Percentiles rank a stretch among this genome's conserved stretches.
Evolutionary conservation across 2,113 vertebrate genomes (phyloP).

Genomic region (Dunckerocampus dactyliophorus): DNA sequence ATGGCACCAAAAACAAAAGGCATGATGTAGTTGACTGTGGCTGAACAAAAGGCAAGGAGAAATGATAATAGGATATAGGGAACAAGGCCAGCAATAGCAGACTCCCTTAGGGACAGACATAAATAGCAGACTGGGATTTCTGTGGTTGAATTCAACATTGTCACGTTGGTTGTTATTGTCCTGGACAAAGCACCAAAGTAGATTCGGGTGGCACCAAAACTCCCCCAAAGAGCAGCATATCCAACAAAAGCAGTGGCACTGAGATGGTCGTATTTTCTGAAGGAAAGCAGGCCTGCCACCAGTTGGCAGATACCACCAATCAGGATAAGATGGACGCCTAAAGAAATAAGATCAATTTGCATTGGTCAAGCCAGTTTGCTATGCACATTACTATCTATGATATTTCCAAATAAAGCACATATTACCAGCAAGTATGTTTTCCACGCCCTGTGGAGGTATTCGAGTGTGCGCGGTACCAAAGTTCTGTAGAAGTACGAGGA

Average conservation of each 20-base stretch:
- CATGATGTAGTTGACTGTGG: conserved; percentile 88
- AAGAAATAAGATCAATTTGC: conserved; percentile 2
- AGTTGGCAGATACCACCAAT: conserved; percentile 83
- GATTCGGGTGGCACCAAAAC: conserved; percentile 80
- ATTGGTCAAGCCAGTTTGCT: background rate
- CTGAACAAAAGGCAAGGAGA: conserved; percentile 83
- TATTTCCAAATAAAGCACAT: background rate
- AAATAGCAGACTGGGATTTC: background rate
- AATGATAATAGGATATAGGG: conserved; percentile 80
- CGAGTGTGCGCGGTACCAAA: conserved; percentile 68
- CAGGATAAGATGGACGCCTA: conserved; percentile 84
- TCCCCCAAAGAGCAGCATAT: conserved; percentile 84
- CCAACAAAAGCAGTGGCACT: conserved; percentile 81
- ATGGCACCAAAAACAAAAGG: conserved; percentile 85
- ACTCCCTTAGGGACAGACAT: conserved; percentile 54
- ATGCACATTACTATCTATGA: background rate
- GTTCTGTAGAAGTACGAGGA: conserved; percentile 84
- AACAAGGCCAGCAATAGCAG: conserved; percentile 77
- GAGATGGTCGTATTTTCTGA: conserved; percentile 84
- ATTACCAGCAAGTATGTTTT: conserved; percentile 83
- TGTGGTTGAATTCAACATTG: conserved; percentile 17
- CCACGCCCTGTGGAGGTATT: conserved; percentile 60
- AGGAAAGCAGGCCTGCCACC: conserved; percentile 81
- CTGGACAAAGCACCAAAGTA: conserved; percentile 53
- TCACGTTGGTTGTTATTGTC: background rate